Percentiles rank a stretch among this genome's conserved stretches.
These are phyloP conservation scores for Hemaris fuciformis DNA, from an alignment of 2,888 invertebrate genomes.

Conservation along the genomic window DNA sequence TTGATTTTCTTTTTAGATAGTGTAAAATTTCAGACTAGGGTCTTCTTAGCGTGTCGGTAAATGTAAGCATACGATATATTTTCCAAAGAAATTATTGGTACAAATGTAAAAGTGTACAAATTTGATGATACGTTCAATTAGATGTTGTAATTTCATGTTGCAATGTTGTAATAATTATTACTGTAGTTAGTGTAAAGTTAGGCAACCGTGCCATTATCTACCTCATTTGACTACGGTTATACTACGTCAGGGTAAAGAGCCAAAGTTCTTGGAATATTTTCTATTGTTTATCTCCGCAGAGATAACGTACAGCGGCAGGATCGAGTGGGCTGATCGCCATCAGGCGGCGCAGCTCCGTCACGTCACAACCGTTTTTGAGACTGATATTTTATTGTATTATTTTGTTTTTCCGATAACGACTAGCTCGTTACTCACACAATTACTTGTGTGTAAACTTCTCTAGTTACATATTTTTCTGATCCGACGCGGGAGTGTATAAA, in stretches of 20 bases:
- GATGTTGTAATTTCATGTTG: conserved; percentile 71
- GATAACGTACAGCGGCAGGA: conserved; percentile 46
- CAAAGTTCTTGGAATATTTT: conserved; percentile 73
- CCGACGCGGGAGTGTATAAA: neutral
- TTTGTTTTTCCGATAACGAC: conserved; percentile 19
- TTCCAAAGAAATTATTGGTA: conserved; percentile 81
- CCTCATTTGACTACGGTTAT: conserved; percentile 62
- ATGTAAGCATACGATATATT: conserved; percentile 58
- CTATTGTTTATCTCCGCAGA: conserved; percentile 56
- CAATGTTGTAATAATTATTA: conserved; percentile 68
- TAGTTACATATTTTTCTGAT: neutral
- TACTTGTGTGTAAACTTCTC: neutral
- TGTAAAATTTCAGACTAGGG: conserved; percentile 63
- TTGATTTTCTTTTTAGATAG: conserved; percentile 64
- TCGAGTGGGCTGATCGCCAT: conserved; percentile 32
- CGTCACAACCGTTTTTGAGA: conserved; percentile 54
- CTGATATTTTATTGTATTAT: conserved; percentile 56
- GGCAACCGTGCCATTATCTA: conserved; percentile 72
- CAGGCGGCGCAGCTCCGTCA: conserved; percentile 30
- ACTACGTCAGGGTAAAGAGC: conserved; percentile 72
- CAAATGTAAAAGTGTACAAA: conserved; percentile 79
- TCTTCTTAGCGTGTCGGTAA: conserved; percentile 52
- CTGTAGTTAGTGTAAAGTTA: conserved; percentile 68
- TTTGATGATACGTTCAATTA: conserved; percentile 65
- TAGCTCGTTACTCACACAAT: neutral